A percentile compares a stretch with the other conserved stretches of the same genome.
Conservation (phyloP, 2,888 invertebrate species). For the Lithophane ornitopus region DNA sequence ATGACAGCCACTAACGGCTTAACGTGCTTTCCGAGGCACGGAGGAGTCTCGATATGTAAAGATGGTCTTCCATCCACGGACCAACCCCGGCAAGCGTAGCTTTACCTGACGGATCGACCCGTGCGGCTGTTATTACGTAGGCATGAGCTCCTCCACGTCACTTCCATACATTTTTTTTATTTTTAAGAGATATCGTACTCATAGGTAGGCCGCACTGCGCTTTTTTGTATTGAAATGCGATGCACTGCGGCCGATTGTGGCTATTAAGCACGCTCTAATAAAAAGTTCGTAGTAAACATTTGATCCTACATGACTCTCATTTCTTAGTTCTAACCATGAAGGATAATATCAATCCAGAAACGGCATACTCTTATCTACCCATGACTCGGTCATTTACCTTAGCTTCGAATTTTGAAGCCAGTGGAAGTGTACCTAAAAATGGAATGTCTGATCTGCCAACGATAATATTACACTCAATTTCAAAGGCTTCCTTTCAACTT, state of each 20-base stretch:
- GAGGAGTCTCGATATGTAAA: no score
- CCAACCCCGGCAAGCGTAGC: no score
- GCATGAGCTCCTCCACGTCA: not conserved
- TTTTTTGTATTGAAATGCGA: not conserved
- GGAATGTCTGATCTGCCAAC: slow-evolving; percentile 19
- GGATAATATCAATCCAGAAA: not conserved
- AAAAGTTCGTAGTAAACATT: not conserved
- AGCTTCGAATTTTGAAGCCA: not conserved
- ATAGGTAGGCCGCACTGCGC: not conserved
- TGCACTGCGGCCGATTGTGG: not conserved
- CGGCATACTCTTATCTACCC: not conserved
- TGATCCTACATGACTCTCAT: not conserved
- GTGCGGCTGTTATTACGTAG: no score
- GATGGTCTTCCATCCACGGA: no score
- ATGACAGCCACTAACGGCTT: no score
- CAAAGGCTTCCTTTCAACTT: slow-evolving; percentile 14
- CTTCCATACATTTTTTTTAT: no score
- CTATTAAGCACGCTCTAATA: not conserved
- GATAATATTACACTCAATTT: slow-evolving; percentile 2
- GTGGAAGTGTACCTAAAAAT: slow-evolving; percentile 6
- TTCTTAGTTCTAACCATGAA: not conserved
- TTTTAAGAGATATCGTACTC: not conserved
- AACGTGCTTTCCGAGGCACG: no score
- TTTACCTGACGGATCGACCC: no score
- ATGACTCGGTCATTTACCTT: not conserved